Conservation (phyloP, 2,888 invertebrate genomes). For the Helleia helle region DNA sequence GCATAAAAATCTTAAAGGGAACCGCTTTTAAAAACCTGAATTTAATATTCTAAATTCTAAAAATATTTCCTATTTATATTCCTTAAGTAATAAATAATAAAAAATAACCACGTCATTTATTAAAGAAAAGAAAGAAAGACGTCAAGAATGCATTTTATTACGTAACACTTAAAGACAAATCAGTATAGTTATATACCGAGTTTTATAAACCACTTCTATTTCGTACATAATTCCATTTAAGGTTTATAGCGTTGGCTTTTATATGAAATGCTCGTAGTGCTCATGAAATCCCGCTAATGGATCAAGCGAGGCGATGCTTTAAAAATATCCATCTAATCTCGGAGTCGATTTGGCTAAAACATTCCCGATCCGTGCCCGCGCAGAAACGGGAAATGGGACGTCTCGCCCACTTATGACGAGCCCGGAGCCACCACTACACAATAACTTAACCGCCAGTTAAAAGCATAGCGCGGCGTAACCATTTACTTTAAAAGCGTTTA, state of each 20-base stretch:
- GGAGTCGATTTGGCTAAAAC: slow-evolving; percentile 56
- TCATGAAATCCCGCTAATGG: slow-evolving; percentile 60
- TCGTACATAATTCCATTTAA: slow-evolving; percentile 15
- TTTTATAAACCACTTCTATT: slow-evolving; percentile 4
- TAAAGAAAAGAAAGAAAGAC: too few species aligned
- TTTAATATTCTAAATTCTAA: too few species aligned
- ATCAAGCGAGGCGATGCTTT: slow-evolving; percentile 53
- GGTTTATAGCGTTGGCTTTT: slow-evolving; percentile 37
- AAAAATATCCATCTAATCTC: slow-evolving; percentile 60
- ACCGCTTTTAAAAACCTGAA: too few species aligned
- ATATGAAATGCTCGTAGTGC: slow-evolving; percentile 40
- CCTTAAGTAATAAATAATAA: too few species aligned
- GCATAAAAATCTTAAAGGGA: too few species aligned
- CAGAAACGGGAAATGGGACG: slow-evolving; percentile 47
- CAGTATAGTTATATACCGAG: too few species aligned
- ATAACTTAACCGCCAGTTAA: slow-evolving; percentile 14
- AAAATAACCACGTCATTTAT: too few species aligned
- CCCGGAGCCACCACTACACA: slow-evolving; percentile 20
- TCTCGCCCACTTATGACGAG: slow-evolving; percentile 44
- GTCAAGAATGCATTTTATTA: too few species aligned
- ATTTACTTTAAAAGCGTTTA: slow-evolving; percentile 19
- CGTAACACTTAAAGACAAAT: too few species aligned
- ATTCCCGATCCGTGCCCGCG: slow-evolving; percentile 46
- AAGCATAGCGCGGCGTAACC: slow-evolving; percentile 11
- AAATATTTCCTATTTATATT: too few species aligned